Evolutionary conservation across 2,113 vertebrate genomes (phyloP).

Genomic region (Otis tarda): DNA sequence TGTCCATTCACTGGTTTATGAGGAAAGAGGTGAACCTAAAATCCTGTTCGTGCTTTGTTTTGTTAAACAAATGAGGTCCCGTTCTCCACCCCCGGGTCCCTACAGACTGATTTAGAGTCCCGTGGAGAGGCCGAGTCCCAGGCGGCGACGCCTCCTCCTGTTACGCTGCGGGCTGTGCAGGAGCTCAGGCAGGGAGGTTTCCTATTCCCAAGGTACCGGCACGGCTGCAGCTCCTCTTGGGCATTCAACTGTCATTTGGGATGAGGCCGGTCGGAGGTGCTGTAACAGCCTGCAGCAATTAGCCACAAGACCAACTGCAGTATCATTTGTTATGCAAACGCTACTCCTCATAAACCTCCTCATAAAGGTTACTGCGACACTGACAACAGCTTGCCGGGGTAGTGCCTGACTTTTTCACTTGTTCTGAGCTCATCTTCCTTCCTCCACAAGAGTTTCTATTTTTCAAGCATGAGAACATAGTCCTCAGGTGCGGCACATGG

Average conservation of each 20-base stretch:
- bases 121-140: rapidly evolving
- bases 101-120: not conserved
- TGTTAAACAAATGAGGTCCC: not conserved
- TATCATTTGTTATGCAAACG: rapidly evolving
- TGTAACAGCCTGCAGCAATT: not conserved
- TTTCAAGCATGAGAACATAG: rapidly evolving
- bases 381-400: rapidly evolving
- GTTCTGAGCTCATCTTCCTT: rapidly evolving
- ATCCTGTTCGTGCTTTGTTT: not conserved
- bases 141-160: rapidly evolving
- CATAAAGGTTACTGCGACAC: rapidly evolving
- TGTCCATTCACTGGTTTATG: not conserved
- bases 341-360: too few relatives aligned
- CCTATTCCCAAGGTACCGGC: not conserved
- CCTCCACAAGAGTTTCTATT: rapidly evolving
- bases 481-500: too few relatives aligned
- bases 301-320: not conserved
- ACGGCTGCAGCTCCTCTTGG: not conserved
- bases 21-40: not conserved
- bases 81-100: not conserved
- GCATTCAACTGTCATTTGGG: not conserved
- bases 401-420: rapidly evolving
- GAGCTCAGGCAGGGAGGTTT: not conserved
- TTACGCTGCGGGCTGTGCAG: rapidly evolving
- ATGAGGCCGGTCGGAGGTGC: too few relatives aligned